phyloP scores from a whole-genome alignment of 2,113 vertebrate genomes.

The Hiodon alosoides region DNA sequence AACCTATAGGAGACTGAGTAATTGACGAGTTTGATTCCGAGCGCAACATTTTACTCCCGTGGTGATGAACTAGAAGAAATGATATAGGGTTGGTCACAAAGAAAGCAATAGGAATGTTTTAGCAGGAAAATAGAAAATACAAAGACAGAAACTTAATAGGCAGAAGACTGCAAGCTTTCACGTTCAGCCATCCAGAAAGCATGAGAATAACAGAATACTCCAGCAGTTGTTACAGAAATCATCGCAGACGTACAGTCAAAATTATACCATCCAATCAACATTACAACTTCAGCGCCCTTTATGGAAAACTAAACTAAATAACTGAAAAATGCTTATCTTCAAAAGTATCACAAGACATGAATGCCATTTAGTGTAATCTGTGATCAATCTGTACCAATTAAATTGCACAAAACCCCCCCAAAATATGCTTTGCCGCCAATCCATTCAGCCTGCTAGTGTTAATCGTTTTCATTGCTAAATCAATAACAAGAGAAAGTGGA shows the following conservation, averaged over 20 bases:
- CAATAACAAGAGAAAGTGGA: too few species aligned
- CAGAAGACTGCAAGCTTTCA: constrained; percentile 53
- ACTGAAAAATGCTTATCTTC: too few species aligned
- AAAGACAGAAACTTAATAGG: constrained; percentile 64
- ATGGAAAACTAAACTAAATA: too few species aligned
- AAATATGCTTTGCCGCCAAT: too few species aligned
- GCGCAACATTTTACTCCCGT: constrained; percentile 99
- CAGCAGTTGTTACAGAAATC: not conserved
- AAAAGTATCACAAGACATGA: too few species aligned
- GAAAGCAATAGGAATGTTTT: constrained; percentile 61
- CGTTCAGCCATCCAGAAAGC: constrained; percentile 48
- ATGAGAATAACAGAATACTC: constrained; percentile 25
- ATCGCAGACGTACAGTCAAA: constrained; percentile 28
- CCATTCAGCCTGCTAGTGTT: too few species aligned
- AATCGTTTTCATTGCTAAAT: too few species aligned
- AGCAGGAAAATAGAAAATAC: constrained; percentile 61
- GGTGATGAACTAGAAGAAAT: constrained; percentile 99
- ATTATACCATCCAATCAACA: not conserved
- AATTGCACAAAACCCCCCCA: too few species aligned
- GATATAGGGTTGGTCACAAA: constrained; percentile 77
- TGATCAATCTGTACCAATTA: too few species aligned
- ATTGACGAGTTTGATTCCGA: constrained; percentile 99
- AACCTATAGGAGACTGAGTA: constrained; percentile 99
- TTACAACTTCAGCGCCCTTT: not conserved
- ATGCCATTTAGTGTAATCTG: too few species aligned